phyloP scores from a whole-genome alignment of 2,797 vertebrate genomes.

The Coilia nasus region DNA sequence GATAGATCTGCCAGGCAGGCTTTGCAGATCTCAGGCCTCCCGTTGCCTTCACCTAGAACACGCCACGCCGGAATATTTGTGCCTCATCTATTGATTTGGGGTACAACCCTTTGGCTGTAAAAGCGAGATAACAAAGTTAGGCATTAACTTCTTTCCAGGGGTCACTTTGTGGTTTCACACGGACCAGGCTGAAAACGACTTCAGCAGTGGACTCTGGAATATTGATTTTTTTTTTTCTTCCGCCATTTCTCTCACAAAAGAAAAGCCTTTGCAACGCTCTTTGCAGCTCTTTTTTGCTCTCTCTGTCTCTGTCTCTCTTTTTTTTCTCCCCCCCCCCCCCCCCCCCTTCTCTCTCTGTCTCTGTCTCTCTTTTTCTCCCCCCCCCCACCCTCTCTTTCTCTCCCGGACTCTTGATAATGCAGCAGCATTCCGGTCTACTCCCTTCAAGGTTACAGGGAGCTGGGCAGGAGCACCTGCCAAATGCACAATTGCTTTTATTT shows the following conservation, averaged over 20 bases:
- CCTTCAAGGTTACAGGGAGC: constrained; percentile 77
- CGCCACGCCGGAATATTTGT: constrained; percentile 76
- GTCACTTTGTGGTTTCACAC: constrained; percentile 75
- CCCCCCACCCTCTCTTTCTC: not conserved
- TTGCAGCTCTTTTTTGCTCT: constrained; percentile 9
- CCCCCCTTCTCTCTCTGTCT: too few relatives aligned
- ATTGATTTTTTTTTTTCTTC: constrained; percentile 56
- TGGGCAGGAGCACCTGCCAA: constrained; percentile 72
- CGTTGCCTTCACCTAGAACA: constrained; percentile 62
- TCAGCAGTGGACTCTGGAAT: constrained; percentile 62
- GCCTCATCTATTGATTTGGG: constrained; percentile 79
- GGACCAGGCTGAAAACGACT: constrained; percentile 42
- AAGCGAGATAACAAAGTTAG: constrained; percentile 81
- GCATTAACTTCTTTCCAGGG: constrained; percentile 74
- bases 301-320: constrained; percentile 1
- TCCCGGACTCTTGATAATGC: constrained; percentile 49
- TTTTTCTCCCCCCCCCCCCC: not conserved
- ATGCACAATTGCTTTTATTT: constrained; percentile 66
- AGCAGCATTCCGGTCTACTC: constrained; percentile 73
- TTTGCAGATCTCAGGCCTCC: constrained; percentile 62
- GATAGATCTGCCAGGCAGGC: constrained; percentile 32
- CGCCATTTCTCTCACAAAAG: constrained; percentile 44
- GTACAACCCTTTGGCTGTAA: constrained; percentile 79
- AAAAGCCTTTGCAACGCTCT: constrained; percentile 35
- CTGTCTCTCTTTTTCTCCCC: constrained; percentile 18